Evolutionary conservation across 2,888 invertebrate species (phyloP), one percentile per base, ranked within the genome.

Genomic region (Teleiodes luculella): DNA sequence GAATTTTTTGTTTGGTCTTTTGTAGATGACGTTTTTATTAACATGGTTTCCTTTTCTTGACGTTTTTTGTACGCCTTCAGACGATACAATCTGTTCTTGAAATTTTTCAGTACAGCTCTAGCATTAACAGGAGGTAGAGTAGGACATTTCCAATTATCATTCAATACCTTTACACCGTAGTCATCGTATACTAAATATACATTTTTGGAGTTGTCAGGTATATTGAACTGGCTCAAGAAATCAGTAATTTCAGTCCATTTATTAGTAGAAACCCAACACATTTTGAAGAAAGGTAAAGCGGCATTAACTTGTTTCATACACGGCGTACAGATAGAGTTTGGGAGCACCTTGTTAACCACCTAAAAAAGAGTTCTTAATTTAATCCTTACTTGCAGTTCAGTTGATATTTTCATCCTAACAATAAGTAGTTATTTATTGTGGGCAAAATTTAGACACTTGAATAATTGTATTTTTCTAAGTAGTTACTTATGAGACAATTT

Each of bases 331-430:
- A 74, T 39, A 53, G 62, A 66, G 45, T 66, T 61, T 33, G 83
- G 83, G 66, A 80, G 71, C 20, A 65, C 13, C 24, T 69, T 46
- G 7, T 33, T 24, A 70, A 76, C 78, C 69, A 83, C 69, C 83
- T 83, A 83, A 58, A 83, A 83, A 80, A 6, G 28, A 43, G 43
- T 24, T 24, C 43, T 28, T n/a, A 3, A 18, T 43, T 43, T 24
- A 24, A 24, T 20, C 10, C 8, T 16, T 41, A 11, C 10, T 8
- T 20, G 14, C 37, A 7, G 14, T 37, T 13, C 47, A 36, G 50
- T 64, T 56, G 61, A 8, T 13, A 8, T n/a, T n/a, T n/a, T n/a
- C n/a, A n/a, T n/a, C n/a, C n/a, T n/a, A n/a, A n/a, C n/a, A n/a
- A n/a, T n/a, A n/a, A n/a, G n/a, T n/a, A n/a, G n/a, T n/a, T n/a